Conservation (phyloP, 2,113 vertebrate genomes). For the Peromyscus polionotus region DNA sequence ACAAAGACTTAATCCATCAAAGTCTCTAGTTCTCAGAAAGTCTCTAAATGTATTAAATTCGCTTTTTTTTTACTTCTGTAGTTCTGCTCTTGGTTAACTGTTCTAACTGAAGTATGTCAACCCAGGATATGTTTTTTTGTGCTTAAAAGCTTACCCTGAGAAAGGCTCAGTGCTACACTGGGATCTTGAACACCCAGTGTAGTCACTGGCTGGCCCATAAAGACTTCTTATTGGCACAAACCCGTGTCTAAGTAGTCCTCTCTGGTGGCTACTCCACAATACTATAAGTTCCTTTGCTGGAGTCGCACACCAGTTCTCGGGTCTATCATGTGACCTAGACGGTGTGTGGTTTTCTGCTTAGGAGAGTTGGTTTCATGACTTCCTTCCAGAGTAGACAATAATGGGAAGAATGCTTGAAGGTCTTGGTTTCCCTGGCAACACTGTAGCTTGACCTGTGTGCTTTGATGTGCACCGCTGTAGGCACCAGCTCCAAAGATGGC, state of each 20-base stretch:
- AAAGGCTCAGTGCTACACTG: background rate
- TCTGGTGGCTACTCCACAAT: background rate
- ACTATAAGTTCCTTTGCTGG: background rate
- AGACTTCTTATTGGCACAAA: background rate
- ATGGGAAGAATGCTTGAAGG: background rate
- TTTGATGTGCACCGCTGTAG: background rate
- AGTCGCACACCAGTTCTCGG: background rate
- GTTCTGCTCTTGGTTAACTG: background rate
- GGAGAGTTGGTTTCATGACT: background rate
- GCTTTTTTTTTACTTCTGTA: background rate
- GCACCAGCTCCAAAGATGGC: background rate
- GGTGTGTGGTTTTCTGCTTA: background rate
- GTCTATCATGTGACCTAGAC: background rate
- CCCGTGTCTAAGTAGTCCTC: background rate
- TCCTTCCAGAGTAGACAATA: background rate
- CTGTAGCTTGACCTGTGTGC: background rate
- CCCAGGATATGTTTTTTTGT: background rate
- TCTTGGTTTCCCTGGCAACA: background rate
- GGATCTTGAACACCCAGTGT: background rate
- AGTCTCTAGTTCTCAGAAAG: too few relatives aligned
- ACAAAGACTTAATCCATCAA: background rate
- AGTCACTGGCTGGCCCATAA: accelerated
- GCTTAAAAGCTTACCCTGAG: background rate
- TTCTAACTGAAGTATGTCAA: background rate
- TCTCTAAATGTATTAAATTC: too few relatives aligned